Percentiles rank a stretch among this genome's conserved stretches.
phyloP scores from a whole-genome alignment of 2,113 vertebrate genomes.

The Paralichthys olivaceus region DNA sequence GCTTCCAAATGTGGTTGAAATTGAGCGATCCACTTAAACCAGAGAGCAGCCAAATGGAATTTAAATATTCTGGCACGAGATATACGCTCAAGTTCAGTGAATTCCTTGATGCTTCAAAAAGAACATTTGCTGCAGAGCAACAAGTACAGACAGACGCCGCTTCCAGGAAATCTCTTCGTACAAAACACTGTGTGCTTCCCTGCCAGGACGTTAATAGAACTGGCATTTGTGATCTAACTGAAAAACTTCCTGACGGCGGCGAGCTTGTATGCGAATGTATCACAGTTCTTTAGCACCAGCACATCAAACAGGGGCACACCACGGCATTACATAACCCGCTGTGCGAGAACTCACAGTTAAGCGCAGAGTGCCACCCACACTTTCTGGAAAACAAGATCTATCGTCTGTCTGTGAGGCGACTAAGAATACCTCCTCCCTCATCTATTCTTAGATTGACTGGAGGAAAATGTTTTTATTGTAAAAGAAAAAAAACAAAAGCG shows the following conservation, averaged over 20 bases:
- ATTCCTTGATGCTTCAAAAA: conserved; percentile 11
- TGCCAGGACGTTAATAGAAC: conserved; percentile 31
- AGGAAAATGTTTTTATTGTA: conserved; percentile 13
- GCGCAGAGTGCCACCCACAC: conserved; percentile 43
- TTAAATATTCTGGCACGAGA: not conserved
- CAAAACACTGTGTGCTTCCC: not conserved
- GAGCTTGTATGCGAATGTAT: conserved; percentile 16
- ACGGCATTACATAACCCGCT: conserved; percentile 58
- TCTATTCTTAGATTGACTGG: conserved; percentile 49
- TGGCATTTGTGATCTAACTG: conserved; percentile 2
- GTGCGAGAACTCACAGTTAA: conserved; percentile 46
- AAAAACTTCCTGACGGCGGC: conserved; percentile 16
- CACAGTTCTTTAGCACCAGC: conserved; percentile 57
- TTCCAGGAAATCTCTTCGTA: conserved; percentile 40
- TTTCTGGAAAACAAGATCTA: conserved; percentile 41
- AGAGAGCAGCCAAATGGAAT: not conserved
- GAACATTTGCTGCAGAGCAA: conserved; percentile 10
- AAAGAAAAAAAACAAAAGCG: not conserved
- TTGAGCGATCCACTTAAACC: not conserved
- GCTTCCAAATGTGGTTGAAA: not conserved
- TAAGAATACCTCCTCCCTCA: conserved; percentile 37
- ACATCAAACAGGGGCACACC: conserved; percentile 45
- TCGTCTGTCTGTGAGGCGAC: conserved; percentile 45
- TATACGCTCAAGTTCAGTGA: not conserved
- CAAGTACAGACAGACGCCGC: conserved; percentile 13